Conservation (phyloP, 1,140 invertebrate genomes). For the Listronotus oregonensis region DNA sequence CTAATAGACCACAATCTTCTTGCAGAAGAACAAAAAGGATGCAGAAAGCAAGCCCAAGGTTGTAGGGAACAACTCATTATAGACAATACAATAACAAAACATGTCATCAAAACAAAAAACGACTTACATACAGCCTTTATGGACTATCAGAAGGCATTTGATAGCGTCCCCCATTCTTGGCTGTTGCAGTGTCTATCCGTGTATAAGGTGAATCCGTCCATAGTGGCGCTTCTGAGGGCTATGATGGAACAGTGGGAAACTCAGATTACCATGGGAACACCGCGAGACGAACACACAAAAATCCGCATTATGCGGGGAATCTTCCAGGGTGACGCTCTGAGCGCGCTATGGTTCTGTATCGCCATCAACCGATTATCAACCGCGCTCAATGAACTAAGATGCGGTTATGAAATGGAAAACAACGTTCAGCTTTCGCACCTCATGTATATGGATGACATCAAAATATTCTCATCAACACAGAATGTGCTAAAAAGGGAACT, state of each 20-base stretch:
- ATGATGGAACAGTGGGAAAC: slow-evolving; percentile 7
- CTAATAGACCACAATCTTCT: slow-evolving; percentile 29
- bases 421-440: too few relatives aligned
- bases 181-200: slow-evolving; percentile 32
- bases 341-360: slow-evolving; percentile 29
- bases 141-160: slow-evolving; percentile 41
- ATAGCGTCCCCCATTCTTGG: slow-evolving; percentile 36
- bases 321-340: slow-evolving; percentile 33
- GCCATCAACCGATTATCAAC: slow-evolving; percentile 3
- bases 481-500: neutral
- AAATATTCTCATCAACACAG: slow-evolving; percentile 11
- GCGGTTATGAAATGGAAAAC: too few relatives aligned
- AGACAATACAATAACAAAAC: slow-evolving; percentile 32
- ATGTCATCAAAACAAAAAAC: slow-evolving; percentile 25
- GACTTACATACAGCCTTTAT: slow-evolving; percentile 33
- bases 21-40: slow-evolving; percentile 42
- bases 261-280: neutral
- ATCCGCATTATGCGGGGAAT: neutral
- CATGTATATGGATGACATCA: slow-evolving; percentile 6
- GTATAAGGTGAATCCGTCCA: slow-evolving; percentile 29
- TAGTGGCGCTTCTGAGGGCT: slow-evolving; percentile 4
- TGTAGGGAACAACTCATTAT: slow-evolving; percentile 41
- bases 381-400: neutral
- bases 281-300: neutral
- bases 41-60: slow-evolving; percentile 22